These are phyloP conservation scores for Furcula furcula DNA, from an alignment of 2,888 invertebrate species.

Conservation along the genomic window DNA sequence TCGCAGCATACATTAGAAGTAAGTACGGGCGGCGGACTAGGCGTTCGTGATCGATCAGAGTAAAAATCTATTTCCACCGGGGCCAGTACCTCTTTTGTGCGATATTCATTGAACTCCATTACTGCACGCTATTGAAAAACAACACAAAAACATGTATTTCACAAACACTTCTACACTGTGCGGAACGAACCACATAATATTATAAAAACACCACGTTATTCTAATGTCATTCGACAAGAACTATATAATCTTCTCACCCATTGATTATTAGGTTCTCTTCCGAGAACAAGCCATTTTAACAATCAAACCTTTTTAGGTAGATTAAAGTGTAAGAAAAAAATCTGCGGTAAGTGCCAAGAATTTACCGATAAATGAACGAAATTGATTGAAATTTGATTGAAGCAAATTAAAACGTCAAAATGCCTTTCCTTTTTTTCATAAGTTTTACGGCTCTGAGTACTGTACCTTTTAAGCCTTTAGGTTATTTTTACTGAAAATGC, in stretches of 20 bases:
- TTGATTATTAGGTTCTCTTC: conserved; percentile 73
- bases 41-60: conserved; percentile 57
- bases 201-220: conserved; percentile 24
- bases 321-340: conserved; percentile 27
- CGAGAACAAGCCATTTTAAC: conserved; percentile 73
- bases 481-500: no score
- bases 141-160: conserved; percentile 47
- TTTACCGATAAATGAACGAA: conserved; percentile 38
- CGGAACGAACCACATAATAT: conserved; percentile 21
- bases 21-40: conserved; percentile 66
- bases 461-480: no score
- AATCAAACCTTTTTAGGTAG: conserved; percentile 21
- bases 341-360: conserved; percentile 38
- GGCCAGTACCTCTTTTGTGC: conserved; percentile 67
- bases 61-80: conserved; percentile 63
- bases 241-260: conserved; percentile 58
- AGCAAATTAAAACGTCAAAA: conserved; percentile 52
- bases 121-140: conserved; percentile 70
- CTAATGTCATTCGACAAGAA: conserved; percentile 14
- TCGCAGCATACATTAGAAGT: conserved; percentile 66
- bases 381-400: conserved; percentile 25
- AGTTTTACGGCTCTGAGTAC: no score
- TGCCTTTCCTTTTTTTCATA: no score
- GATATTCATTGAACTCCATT: conserved; percentile 77
- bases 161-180: conserved; percentile 43